Evolutionary conservation across 2,113 vertebrate genomes (phyloP), one percentile per base, ranked within the genome.

Genomic region (Hucho hucho): DNA sequence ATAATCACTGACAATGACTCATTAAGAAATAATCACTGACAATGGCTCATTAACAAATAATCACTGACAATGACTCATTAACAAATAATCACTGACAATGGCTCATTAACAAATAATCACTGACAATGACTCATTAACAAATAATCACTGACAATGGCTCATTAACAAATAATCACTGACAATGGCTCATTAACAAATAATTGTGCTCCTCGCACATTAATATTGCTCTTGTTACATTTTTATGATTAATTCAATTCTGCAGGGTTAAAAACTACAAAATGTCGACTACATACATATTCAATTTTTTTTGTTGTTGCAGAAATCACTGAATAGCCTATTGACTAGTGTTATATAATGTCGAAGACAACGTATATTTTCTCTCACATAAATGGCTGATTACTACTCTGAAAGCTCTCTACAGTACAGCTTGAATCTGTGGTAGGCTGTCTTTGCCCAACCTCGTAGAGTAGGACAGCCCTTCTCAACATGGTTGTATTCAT

Each of bases 21-120:
- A n/a, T n/a, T n/a, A n/a, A n/a, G n/a, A n/a, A n/a, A n/a, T n/a
- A 77, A 72, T 24, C 26, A 74, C 82, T 77, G 81, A 81, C 66
- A 18, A 16, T 24, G 70, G 75, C 71, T n/a, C n/a, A n/a, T n/a
- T n/a, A n/a, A n/a, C n/a, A n/a, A n/a, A n/a, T n/a, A 77, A 72
- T 24, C 26, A 74, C 82, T 77, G 81, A 81, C 66, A 18, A 16
- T 24, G 70, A 74, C 71, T n/a, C n/a, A n/a, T n/a, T n/a, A n/a
- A n/a, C n/a, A n/a, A n/a, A n/a, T n/a, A 77, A 72, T 24, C 26
- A 74, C 82, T 77, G 81, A 81, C 66, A 18, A 16, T 24, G 70
- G 75, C 71, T n/a, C n/a, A n/a, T n/a, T n/a, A n/a, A n/a, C n/a
- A n/a, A n/a, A n/a, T n/a, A 77, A 72, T 24, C 26, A 74, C 82